Evolutionary conservation across 2,888 invertebrate species (phyloP), one percentile per base, ranked within the genome.

Genomic region (Conus canariensis): DNA sequence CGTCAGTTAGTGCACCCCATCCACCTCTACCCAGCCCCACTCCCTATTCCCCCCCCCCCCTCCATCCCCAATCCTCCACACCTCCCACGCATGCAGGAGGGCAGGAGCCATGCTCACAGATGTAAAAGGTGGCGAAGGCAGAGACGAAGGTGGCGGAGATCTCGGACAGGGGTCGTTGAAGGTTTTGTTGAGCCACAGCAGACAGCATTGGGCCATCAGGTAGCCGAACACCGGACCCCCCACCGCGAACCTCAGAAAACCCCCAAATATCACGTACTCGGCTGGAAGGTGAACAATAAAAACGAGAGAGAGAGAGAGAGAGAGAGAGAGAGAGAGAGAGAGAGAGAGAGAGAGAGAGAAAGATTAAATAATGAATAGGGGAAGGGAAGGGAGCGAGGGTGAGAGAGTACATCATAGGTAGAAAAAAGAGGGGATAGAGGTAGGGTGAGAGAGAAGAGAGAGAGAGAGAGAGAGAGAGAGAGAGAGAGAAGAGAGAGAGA

Each of bases 121-220:
- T 93, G 92, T 45, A 96, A 96, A 93, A 96, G 0, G 96, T 96
- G 89, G 96, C 91, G 92, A 97, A 97, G 1, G 96, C 96, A 0
- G 96, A 94, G 5, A 96, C 95, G 10, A 97, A 93, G 5, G 96
- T 96, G 56, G 96, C 95, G 8, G 96, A 96, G 16, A 96, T 96
- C 92, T 97, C 96, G 5, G 95, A 95, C 14, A 96, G 93, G 6
- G 96, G 92, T 96, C 96, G 91, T 96, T 96, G 92, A 96, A 96
- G 19, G 96, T 96, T 60, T 94, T 93, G 12, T 95, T 94, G 67
- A 97, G 92, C 92, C 96, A 96, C 87, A 95, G 94, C 16, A 96
- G 93, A 0, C 96, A 95, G 1, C 96, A 91, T 90, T 96, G 96
- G 0, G 95, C 96, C 94, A 96, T 96, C 8, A 96, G 16, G 82